phyloP scores from a whole-genome alignment of 2,888 invertebrate genomes.

The Willowsia nigromaculata region DNA sequence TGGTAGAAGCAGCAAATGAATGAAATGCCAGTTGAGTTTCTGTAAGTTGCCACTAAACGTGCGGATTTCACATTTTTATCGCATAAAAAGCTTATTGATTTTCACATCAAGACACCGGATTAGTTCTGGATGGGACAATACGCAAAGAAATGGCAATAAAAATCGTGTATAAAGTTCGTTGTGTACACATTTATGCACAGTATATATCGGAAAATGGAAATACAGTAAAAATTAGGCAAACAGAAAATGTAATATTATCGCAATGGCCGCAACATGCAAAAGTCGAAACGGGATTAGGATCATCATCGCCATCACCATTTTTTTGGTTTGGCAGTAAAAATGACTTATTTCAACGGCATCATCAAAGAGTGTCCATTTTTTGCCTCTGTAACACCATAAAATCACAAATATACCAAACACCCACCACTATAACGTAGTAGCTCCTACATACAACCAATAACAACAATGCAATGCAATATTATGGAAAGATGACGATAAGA shows the following conservation, averaged over 20 bases:
- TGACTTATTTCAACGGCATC: conserved; percentile 35
- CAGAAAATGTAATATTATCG: not conserved
- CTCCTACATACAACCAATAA: not conserved
- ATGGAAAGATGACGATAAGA: not conserved
- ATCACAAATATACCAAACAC: conserved; percentile 23
- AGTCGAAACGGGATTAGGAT: conserved; percentile 37
- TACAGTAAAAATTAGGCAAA: not conserved
- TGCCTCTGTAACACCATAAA: not conserved
- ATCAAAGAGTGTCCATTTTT: conserved; percentile 5
- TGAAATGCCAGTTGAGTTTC: not conserved
- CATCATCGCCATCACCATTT: conserved; percentile 13
- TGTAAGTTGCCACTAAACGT: not conserved
- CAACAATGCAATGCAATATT: not conserved
- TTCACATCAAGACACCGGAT: conserved; percentile 27
- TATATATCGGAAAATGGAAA: conserved; percentile 13
- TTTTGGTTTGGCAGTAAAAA: conserved; percentile 40
- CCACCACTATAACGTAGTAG: not conserved
- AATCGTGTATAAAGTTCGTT: not conserved
- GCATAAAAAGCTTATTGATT: conserved; percentile 37
- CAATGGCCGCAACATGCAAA: not conserved
- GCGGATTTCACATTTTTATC: conserved; percentile 2
- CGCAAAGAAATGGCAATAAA: conserved; percentile 9
- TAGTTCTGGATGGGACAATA: not conserved
- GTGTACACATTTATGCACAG: not conserved
- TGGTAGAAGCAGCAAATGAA: not conserved